Percentiles rank a stretch among this genome's conserved stretches.
These are phyloP conservation scores for Drosophila diplacantha DNA, from an alignment of 2,888 invertebrate genomes.

Conservation along the genomic window DNA sequence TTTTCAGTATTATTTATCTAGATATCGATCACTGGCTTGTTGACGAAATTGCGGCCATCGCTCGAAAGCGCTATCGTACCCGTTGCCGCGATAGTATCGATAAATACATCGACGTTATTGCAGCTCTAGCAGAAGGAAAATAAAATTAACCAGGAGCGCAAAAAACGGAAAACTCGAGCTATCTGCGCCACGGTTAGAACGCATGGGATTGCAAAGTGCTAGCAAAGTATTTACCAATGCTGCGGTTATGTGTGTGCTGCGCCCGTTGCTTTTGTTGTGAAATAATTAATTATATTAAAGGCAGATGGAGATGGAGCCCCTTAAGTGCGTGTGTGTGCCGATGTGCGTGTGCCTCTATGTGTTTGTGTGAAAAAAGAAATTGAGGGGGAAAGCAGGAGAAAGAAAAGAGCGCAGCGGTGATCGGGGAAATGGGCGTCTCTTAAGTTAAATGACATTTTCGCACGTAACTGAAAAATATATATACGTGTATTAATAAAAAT, in stretches of 20 bases:
- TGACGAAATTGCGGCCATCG: not conserved
- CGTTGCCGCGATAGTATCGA: conserved; percentile 1
- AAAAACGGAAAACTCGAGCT: conserved; percentile 27
- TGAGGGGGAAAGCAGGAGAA: conserved; percentile 33
- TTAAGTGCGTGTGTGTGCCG: conserved; percentile 23
- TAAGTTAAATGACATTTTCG: conserved; percentile 50
- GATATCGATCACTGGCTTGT: not conserved
- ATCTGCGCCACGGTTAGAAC: conserved; percentile 14
- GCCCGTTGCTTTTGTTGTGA: conserved; percentile 26
- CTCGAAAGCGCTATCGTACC: not conserved
- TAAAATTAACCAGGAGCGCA: conserved; percentile 37
- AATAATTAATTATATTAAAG: conserved; percentile 36
- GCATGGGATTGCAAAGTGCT: conserved; percentile 33
- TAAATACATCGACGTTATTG: not conserved
- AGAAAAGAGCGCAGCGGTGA: conserved; percentile 15
- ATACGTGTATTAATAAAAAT: conserved; percentile 62
- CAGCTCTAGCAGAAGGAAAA: conserved; percentile 21
- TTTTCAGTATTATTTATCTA: not conserved
- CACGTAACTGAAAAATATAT: conserved; percentile 51
- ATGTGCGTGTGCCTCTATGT: conserved; percentile 15
- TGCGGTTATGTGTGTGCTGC: conserved; percentile 6
- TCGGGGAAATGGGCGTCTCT: conserved; percentile 41
- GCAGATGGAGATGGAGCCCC: conserved; percentile 40
- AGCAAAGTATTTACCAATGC: conserved; percentile 3
- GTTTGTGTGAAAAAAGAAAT: conserved; percentile 40